These are phyloP conservation scores for Acanthosepion esculentum DNA, from an alignment of 2,888 invertebrate genomes.

Conservation along the genomic window DNA sequence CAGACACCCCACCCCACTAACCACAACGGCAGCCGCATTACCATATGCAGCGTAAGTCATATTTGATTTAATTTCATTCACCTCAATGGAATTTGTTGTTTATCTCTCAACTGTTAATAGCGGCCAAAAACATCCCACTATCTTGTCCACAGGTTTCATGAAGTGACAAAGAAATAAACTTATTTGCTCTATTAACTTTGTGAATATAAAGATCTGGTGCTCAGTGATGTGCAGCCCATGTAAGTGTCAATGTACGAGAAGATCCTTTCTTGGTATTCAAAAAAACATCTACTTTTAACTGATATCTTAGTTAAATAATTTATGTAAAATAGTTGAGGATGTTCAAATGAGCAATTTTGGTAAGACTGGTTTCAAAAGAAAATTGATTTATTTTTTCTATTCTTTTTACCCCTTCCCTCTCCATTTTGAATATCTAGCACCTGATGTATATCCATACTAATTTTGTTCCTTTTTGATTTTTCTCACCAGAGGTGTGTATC, in stretches of 20 bases:
- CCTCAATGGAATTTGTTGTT: background rate
- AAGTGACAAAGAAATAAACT: too few relatives aligned
- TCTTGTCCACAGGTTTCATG: background rate
- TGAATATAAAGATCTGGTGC: background rate
- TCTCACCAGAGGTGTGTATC: conserved; percentile 86
- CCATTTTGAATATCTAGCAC: too few relatives aligned
- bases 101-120: background rate
- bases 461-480: background rate
- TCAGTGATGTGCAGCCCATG: background rate
- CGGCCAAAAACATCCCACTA: background rate
- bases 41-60: conserved; percentile 92
- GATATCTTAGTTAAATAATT: background rate
- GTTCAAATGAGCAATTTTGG: background rate
- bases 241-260: background rate
- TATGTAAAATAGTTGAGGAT: background rate
- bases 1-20: conserved; percentile 81
- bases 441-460: background rate
- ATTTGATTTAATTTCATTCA: conserved; percentile 61
- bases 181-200: too few relatives aligned
- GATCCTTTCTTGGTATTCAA: background rate
- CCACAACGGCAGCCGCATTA: conserved; percentile 81
- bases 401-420: background rate
- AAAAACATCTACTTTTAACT: background rate
- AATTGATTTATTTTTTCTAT: background rate
- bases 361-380: background rate